phyloP scores from a whole-genome alignment of 2,113 vertebrate species.

The Pseudopipra pipra region DNA sequence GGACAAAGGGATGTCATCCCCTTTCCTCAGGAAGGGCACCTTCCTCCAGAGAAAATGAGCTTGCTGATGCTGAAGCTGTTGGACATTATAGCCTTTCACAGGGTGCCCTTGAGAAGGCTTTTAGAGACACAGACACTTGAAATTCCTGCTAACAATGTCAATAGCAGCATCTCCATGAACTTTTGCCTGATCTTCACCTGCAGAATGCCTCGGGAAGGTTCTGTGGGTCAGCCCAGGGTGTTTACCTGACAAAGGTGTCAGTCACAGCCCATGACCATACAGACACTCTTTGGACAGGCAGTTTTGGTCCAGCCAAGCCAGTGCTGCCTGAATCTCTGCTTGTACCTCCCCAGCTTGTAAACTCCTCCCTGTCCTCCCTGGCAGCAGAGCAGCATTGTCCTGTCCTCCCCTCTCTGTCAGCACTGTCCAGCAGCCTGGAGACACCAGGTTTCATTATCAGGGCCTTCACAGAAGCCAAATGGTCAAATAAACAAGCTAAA shows the following conservation, averaged over 20 bases:
- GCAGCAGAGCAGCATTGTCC: no score
- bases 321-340: not conserved
- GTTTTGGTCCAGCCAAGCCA: not conserved
- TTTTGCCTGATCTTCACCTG: not conserved
- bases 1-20: not conserved
- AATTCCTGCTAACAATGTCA: not conserved
- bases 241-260: not conserved
- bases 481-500: not conserved
- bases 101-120: not conserved
- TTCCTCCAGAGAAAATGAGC: not conserved
- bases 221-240: not conserved
- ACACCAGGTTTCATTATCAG: not conserved
- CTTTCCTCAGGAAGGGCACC: not conserved
- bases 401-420: not conserved
- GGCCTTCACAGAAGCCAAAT: not conserved
- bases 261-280: not conserved
- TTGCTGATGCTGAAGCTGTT: accelerated
- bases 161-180: not conserved
- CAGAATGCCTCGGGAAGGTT: not conserved
- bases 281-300: not conserved
- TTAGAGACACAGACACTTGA: not conserved
- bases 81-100: not conserved
- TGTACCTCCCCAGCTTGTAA: not conserved
- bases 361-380: no score
- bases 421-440: not conserved